Evolutionary conservation across 2,888 invertebrate species (phyloP).

Genomic region (Odontothrips loti): DNA sequence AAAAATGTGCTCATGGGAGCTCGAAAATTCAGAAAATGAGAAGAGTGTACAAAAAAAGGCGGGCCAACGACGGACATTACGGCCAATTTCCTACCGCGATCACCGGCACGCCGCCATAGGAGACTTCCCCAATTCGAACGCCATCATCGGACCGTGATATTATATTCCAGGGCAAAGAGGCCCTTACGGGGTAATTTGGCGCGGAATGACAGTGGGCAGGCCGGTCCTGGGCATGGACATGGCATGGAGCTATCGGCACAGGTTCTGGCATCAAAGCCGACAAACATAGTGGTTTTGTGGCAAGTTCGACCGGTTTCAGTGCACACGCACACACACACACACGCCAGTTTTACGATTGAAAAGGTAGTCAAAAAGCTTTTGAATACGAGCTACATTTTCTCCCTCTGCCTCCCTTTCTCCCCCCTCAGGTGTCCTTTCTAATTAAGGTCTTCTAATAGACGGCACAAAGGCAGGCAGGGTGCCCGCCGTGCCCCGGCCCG

Average conservation of each 20-base stretch:
- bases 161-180: not conserved
- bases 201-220: not conserved
- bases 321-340: not conserved
- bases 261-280: not conserved
- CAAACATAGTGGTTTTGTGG: slow-evolving; percentile 7
- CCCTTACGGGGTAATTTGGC: not conserved
- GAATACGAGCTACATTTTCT: slow-evolving; percentile 6
- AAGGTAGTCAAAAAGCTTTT: not conserved
- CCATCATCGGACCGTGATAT: not conserved
- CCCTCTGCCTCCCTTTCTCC: not conserved
- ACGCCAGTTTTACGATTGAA: not conserved
- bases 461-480: not conserved
- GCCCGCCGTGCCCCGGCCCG: not conserved
- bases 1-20: too few species aligned
- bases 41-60: not conserved
- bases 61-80: not conserved
- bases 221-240: not conserved
- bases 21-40: too few species aligned
- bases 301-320: not conserved
- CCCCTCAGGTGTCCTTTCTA: not conserved
- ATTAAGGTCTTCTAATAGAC: slow-evolving; percentile 22
- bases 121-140: too few species aligned
- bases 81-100: not conserved
- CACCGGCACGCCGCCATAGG: not conserved
- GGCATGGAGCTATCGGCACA: not conserved